A percentile compares a stretch with the other conserved stretches of the same genome.
These are phyloP conservation scores for Dicerorhinus sumatrensis DNA, from an alignment of 2,113 vertebrate species.

Conservation along the genomic window DNA sequence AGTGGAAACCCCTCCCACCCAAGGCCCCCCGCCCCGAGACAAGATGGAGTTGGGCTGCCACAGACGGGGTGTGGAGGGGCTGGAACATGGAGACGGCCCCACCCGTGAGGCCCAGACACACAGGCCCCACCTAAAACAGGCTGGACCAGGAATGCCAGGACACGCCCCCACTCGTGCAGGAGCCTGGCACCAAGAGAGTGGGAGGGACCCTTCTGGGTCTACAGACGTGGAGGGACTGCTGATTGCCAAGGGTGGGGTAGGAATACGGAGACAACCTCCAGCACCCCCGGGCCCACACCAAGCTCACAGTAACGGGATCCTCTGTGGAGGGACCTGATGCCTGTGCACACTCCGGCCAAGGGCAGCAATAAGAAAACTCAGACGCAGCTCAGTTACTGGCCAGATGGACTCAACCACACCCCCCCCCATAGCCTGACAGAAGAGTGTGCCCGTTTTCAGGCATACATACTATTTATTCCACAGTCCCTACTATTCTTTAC, in stretches of 20 bases:
- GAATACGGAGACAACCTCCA: background rate
- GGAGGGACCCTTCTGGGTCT: background rate
- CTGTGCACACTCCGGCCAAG: background rate
- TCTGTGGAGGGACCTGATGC: background rate
- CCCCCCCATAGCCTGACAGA: background rate
- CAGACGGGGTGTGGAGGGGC: background rate
- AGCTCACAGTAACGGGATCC: background rate
- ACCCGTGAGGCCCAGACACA: too few relatives aligned
- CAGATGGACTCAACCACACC: background rate
- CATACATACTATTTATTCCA: too few relatives aligned
- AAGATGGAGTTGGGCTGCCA: background rate
- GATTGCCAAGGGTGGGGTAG: too few relatives aligned
- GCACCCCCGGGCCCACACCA: background rate
- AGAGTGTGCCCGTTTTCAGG: background rate
- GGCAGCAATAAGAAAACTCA: background rate
- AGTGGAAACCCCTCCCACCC: background rate
- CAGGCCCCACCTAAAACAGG: background rate
- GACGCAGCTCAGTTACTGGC: background rate
- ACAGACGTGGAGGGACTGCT: background rate
- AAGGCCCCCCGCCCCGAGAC: background rate
- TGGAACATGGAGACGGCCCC: background rate
- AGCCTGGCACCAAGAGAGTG: background rate
- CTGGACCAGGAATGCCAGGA: background rate
- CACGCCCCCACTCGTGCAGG: accelerated
- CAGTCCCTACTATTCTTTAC: background rate